A percentile compares a stretch with the other conserved stretches of the same genome.
Evolutionary conservation across 1,140 invertebrate genomes (phyloP).

Genomic region (Magallana angulata): DNA sequence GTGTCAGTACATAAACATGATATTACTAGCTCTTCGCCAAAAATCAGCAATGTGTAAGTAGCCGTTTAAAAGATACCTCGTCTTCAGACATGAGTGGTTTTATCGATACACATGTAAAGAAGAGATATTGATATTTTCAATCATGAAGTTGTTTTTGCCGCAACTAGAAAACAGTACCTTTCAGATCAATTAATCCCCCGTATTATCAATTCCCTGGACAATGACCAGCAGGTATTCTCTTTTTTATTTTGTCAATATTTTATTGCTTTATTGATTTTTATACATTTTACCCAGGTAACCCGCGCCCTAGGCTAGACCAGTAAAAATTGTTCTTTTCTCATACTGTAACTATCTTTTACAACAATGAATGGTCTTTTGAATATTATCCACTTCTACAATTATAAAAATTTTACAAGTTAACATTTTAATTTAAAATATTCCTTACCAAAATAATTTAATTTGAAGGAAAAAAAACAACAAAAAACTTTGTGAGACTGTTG

Average conservation of each 20-base stretch:
- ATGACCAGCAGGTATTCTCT: slow-evolving; percentile 30
- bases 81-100: neutral
- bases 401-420: too few relatives aligned
- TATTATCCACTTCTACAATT: too few relatives aligned
- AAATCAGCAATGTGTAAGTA: neutral
- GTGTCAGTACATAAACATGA: neutral
- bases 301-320: neutral
- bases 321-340: neutral
- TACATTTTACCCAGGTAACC: slow-evolving; percentile 3
- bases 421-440: too few relatives aligned
- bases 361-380: too few relatives aligned
- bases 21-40: neutral
- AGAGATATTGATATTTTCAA: neutral
- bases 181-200: slow-evolving; percentile 16
- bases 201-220: slow-evolving; percentile 29
- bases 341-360: neutral
- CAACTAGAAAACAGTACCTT: neutral
- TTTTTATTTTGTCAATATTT: neutral
- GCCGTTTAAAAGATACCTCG: neutral
- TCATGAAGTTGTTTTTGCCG: neutral
- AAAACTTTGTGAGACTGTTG: too few relatives aligned
- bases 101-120: neutral
- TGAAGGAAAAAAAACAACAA: too few relatives aligned
- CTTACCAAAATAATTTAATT: too few relatives aligned
- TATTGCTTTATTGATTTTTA: slow-evolving; percentile 13